phyloP scores from a whole-genome alignment of 1,140 invertebrate species.

The Alviniconcha marisindica region DNA sequence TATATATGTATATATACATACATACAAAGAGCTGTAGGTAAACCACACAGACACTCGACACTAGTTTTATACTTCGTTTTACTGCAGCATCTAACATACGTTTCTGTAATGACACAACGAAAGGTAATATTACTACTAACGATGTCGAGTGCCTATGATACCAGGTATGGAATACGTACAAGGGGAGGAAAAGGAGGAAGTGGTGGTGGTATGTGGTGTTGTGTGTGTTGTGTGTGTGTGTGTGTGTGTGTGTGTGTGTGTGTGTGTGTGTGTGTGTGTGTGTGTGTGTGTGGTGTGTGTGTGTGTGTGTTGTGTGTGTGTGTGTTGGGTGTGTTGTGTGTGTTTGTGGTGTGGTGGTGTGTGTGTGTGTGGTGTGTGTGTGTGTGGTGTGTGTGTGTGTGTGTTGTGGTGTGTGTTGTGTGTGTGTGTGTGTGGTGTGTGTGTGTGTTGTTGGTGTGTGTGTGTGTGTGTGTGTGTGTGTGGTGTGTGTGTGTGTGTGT shows the following conservation, averaged over 20 bases:
- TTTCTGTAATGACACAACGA: too few relatives aligned
- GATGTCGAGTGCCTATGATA: too few relatives aligned
- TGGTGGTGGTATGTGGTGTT: not conserved
- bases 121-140: too few relatives aligned
- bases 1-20: not conserved
- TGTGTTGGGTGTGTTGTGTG: not conserved
- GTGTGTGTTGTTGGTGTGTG: not conserved
- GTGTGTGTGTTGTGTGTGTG: not conserved
- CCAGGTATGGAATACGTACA: too few relatives aligned
- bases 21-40: not conserved
- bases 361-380: too few relatives aligned
- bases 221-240: not conserved
- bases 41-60: not conserved
- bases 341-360: too few relatives aligned
- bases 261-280: not conserved
- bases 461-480: not conserved
- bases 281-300: not conserved
- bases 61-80: too few relatives aligned
- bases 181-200: too few relatives aligned
- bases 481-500: constrained; percentile 17
- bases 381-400: too few relatives aligned
- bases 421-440: not conserved
- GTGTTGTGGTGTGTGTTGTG: too few relatives aligned
- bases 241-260: not conserved
- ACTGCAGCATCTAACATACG: too few relatives aligned